Evolutionary conservation across 2,113 vertebrate species (phyloP), one percentile per base, ranked within the genome.

Genomic region (Varanus salvator): DNA sequence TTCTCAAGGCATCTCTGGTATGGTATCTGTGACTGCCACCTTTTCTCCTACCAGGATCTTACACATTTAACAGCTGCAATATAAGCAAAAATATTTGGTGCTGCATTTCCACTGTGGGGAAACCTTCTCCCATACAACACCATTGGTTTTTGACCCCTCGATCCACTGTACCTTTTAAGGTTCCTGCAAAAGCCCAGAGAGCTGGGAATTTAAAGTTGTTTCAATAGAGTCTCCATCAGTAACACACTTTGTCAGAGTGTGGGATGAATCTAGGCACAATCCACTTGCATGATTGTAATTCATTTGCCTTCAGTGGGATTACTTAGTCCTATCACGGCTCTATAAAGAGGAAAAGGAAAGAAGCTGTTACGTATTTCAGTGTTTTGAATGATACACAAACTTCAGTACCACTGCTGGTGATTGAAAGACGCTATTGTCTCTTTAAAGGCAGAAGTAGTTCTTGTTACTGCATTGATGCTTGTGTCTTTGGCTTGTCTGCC

Each of bases 401-500:
- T 8, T 0, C 60, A 88, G 69, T 57, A 83, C 75, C 86, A 27
- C 0, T 89, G 14, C 57, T 84, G 2, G n/a, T 64, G 69, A 38
- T 81, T 90, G 74, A 85, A 92, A 89, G 74, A 48, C 57, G 8
- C 27, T 85, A 8, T 80, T 93, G 87, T 92, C 54, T 86, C 95
- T 95, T 95, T 94, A 90, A 96, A 91, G 87, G 31, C 92, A 87
- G 92, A 93, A 29, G 17, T 71, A 68, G 86, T 86, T 90, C 91
- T 94, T 95, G 92, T 93, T 90, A 86, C 95, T 88, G 91, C 90
- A 91, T 89, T 90, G 91, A 90, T 75, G 85, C 88, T 91, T 96
- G 94, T 95, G 72, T 94, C 96, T 97, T 96, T 91, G 90, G 72
- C 94, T 92, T 95, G 90, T 93, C 93, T 94, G 87, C 94, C 90